These are phyloP conservation scores for Bombus affinis DNA, from an alignment of 1,140 invertebrate species.

Conservation along the genomic window DNA sequence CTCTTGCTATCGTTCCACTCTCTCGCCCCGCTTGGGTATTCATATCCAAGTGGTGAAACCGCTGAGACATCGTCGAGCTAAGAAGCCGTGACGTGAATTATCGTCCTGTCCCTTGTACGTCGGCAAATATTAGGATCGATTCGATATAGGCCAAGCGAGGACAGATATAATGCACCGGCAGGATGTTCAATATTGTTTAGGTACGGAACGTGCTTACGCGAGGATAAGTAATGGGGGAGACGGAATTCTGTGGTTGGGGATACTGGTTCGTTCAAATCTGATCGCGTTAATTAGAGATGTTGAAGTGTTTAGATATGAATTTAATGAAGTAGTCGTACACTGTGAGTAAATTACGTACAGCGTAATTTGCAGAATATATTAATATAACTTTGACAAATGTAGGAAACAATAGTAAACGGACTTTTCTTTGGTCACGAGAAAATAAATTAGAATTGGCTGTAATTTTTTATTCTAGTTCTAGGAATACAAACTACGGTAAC, in stretches of 20 bases:
- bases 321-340: neutral
- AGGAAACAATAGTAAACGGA: neutral
- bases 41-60: conserved; percentile 64
- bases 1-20: neutral
- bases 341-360: neutral
- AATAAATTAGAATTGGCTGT: neutral
- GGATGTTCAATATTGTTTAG: conserved; percentile 52
- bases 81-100: conserved; percentile 67
- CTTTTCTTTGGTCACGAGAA: neutral
- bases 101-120: conserved; percentile 52
- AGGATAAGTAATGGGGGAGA: conserved; percentile 22
- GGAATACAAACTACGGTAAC: too few relatives aligned
- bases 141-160: conserved; percentile 38
- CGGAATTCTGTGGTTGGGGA: neutral
- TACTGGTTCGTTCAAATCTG: neutral
- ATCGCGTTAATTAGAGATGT: neutral
- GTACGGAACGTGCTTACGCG: neutral
- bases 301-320: neutral
- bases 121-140: conserved; percentile 62
- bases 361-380: too few relatives aligned
- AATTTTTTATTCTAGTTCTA: neutral
- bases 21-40: conserved; percentile 50
- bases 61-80: conserved; percentile 61
- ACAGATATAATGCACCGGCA: conserved; percentile 51
- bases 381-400: neutral